Conservation (phyloP, 2,113 vertebrate genomes). For the Poicephalus gulielmi region DNA sequence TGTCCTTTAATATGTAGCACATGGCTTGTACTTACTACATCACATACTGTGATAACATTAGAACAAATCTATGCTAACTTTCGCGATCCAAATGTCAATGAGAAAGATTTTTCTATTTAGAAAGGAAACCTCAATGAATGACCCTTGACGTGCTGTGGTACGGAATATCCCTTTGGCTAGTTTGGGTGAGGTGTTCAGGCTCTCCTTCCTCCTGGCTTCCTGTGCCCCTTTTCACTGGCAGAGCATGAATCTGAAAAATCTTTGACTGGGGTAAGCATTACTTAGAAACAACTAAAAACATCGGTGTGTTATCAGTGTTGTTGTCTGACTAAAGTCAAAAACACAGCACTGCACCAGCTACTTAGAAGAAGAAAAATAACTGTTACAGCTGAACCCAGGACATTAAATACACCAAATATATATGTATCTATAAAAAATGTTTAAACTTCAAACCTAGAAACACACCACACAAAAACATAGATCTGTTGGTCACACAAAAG, state of each 20-base stretch:
- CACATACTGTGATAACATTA: background rate
- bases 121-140: background rate
- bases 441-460: background rate
- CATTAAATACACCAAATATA: background rate
- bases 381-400: background rate
- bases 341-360: background rate
- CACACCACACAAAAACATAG: background rate
- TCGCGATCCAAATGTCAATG: background rate
- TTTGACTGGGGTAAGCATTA: background rate
- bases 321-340: background rate
- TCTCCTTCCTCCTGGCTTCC: background rate
- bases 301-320: background rate
- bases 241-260: background rate
- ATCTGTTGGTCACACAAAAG: background rate
- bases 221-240: background rate
- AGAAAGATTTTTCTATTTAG: conserved; percentile 12
- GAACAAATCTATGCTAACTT: background rate
- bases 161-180: background rate
- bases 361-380: background rate
- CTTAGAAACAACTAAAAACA: background rate
- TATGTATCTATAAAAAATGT: background rate
- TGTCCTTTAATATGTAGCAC: background rate
- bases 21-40: background rate
- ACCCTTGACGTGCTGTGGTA: background rate
- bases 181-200: background rate